These are phyloP conservation scores for Nothocercus nigrocapillus DNA, from an alignment of 2,113 vertebrate species.

Conservation along the genomic window DNA sequence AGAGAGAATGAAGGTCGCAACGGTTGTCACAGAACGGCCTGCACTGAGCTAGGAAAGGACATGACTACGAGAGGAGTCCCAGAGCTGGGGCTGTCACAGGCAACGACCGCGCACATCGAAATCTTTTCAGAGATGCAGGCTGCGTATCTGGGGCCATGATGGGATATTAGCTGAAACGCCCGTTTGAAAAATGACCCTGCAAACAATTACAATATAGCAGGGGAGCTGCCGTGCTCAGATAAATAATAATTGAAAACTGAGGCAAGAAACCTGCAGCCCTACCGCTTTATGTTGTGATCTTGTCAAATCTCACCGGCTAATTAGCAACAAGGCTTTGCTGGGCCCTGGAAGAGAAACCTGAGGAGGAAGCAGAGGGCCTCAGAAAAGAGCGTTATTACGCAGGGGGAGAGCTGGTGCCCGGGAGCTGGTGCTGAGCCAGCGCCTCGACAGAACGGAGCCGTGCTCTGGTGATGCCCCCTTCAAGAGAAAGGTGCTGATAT, in stretches of 20 bases:
- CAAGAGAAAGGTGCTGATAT: background rate
- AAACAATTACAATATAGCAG: conserved; percentile 50
- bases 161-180: conserved; percentile 50
- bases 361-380: conserved; percentile 3
- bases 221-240: conserved; percentile 61
- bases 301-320: conserved; percentile 67
- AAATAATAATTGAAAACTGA: conserved; percentile 71
- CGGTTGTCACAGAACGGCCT: background rate
- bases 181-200: conserved; percentile 65
- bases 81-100: conserved; percentile 41
- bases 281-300: conserved; percentile 41
- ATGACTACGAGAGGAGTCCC: conserved; percentile 25
- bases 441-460: background rate
- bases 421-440: background rate
- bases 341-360: background rate
- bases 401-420: background rate
- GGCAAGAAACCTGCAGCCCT: conserved; percentile 44
- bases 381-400: conserved; percentile 31
- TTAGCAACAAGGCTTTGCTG: conserved; percentile 21
- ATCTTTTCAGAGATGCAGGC: conserved; percentile 52
- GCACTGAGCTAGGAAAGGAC: conserved; percentile 22
- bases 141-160: conserved; percentile 51
- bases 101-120: conserved; percentile 53
- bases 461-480: background rate
- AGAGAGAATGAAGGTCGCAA: background rate